Base-by-base conservation (phyloP, 1,140 invertebrate species). In the Temnothorax longispinosus region DNA sequence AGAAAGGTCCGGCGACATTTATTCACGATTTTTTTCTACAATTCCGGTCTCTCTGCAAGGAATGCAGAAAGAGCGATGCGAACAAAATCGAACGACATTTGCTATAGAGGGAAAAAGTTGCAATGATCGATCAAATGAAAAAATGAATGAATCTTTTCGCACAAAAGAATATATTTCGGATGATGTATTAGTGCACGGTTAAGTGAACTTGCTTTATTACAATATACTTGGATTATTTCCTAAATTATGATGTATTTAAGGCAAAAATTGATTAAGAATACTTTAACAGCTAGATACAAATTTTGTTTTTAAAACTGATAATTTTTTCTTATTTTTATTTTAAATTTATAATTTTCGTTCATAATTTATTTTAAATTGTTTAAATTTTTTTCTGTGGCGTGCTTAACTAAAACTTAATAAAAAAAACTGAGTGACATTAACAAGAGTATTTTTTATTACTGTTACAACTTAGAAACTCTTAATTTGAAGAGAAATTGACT, bases 1-100 rank as follows among this genome's bases (percentile, higher is more conserved):
- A 65, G 62, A 65, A 82, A 85, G 41, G 76, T 77, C 65, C 65
- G 32, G 56, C 52, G 80, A 85, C 87, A 87, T 89, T 91, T 91
- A 81, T 88, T 89, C 85, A 35, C 27, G 52, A 69, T 64, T 62
- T 60, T 85, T 86, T 88, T 27, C 65, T 60, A 10, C 41, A 13
- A 15, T 84, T 91, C 86, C 88, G 81, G 44, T 74, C 84, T 58
- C 11, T 15, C 38, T 56, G 13, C 41, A 44, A 72, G 50, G 32
- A 21, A 58, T 47, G 52, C 35, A 47, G 50, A 41, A 54, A 62
- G 74, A 64, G 27, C 54, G 35, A 72, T 15, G 5, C 72, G 60
- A 71, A 72, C 65, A 41, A 76, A 80, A 76, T 81, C 69, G 41
- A 85, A 76, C 54, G 75, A 69, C 41, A 44, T 62, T 65, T n/a